phyloP scores from a whole-genome alignment of 2,888 invertebrate species.

The Achlya flavicornis region DNA sequence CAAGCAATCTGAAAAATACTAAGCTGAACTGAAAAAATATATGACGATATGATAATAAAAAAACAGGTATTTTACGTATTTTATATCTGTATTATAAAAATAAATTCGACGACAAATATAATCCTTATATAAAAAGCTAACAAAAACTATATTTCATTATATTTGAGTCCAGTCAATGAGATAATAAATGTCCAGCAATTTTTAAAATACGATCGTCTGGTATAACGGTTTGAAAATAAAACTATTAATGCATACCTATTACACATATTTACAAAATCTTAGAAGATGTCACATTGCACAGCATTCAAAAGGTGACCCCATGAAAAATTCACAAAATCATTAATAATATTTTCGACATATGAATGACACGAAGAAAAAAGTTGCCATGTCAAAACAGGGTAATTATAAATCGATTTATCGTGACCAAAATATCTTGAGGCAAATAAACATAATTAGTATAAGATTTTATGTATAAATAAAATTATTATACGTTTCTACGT shows the following conservation, averaged over 20 bases:
- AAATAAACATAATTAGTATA: conserved; percentile 64
- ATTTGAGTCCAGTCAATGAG: not conserved
- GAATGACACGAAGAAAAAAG: not conserved
- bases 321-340: not conserved
- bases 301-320: not conserved
- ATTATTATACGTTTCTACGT: conserved; percentile 56
- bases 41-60: not conserved
- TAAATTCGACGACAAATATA: conserved; percentile 3
- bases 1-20: too few species aligned
- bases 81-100: not conserved
- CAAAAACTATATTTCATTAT: not conserved
- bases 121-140: not conserved
- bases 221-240: conserved; percentile 1
- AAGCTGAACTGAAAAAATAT: too few species aligned
- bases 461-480: conserved; percentile 56
- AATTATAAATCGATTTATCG: conserved; percentile 44
- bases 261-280: not conserved
- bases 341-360: conserved; percentile 2
- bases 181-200: not conserved
- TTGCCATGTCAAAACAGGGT: conserved; percentile 33
- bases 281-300: not conserved
- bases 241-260: not conserved
- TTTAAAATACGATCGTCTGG: not conserved
- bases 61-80: too few species aligned
- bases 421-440: conserved; percentile 48